These are phyloP conservation scores for Zootermopsis nevadensis DNA, from an alignment of 2,888 invertebrate species.

Conservation along the genomic window DNA sequence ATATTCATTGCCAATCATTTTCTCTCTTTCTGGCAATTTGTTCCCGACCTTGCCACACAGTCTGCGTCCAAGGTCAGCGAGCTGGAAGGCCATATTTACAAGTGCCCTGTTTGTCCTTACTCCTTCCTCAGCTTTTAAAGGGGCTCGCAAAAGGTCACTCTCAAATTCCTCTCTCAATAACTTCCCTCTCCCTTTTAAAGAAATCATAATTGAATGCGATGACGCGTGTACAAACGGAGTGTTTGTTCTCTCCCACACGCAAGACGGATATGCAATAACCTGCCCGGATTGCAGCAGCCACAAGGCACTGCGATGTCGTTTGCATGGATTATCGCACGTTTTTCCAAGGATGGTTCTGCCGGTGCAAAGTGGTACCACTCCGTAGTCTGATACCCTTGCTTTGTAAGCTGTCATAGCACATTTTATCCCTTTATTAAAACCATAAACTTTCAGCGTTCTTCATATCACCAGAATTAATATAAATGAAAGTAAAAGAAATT, in stretches of 20 bases:
- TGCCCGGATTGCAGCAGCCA: neutral
- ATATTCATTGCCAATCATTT: neutral
- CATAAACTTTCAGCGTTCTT: too few species aligned
- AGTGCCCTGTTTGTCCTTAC: conserved; percentile 23
- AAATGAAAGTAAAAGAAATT: too few species aligned
- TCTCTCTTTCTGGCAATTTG: neutral
- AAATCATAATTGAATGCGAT: neutral
- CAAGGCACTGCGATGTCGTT: neutral
- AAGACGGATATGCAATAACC: neutral
- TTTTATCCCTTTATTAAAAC: too few species aligned
- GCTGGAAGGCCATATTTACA: conserved; percentile 11
- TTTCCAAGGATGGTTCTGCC: too few species aligned
- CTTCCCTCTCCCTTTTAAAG: neutral
- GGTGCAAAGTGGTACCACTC: too few species aligned
- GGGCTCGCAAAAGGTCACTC: conserved; percentile 25
- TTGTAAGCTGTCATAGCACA: too few species aligned
- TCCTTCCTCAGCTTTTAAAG: conserved; percentile 11
- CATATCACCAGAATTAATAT: too few species aligned
- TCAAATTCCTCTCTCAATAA: neutral
- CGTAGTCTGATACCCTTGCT: too few species aligned
- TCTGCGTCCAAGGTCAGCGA: conserved; percentile 14
- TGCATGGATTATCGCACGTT: neutral
- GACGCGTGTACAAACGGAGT: neutral
- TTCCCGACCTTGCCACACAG: conserved; percentile 3
- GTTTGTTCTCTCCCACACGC: neutral